Evolutionary conservation across 2,113 vertebrate genomes (phyloP), one percentile per base, ranked within the genome.

Genomic region (Patagioenas fasciata): DNA sequence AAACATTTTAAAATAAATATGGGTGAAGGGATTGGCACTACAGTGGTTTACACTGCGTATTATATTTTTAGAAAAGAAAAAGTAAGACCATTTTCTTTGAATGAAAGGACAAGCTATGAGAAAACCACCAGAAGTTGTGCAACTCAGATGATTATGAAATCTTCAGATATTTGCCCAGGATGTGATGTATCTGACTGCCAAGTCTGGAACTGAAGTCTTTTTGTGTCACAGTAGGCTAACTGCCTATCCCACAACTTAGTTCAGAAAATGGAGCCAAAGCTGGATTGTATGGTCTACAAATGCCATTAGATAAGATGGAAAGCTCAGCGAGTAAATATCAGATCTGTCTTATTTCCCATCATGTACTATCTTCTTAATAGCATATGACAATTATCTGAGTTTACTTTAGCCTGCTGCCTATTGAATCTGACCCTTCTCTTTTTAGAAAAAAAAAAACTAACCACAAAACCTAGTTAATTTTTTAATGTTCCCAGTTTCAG

Each of bases 111-210:
- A 72, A 85, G 5, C 48, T 79, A 53, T 87, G 84, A 85, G 66
- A 95, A 95, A 92, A 66, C 61, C 66, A 50, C 53, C 31, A 81
- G 42, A 91, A 91, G 31, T 66, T 95, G 69, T 93, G 94, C 80
- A 97, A 94, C 75, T 82, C 58, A 65, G 15, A 84, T 73, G 53
- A 82, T 95, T 96, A 89, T 87, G 91, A 96, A 96, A 96, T 92
- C 89, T 87, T 84, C 44, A 25, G 38, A 81, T 95, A 92, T 89
- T 92, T 96, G 57, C 36, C 32, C 17, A 70, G 38, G 47, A 94
- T 86, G n/a, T 88, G 19, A 82, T 67, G 13, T 26, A 53, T 88
- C 50, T 88, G 77, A 32, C 70, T 93, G 85, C 88, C 93, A 93
- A 93, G 67, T 74, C 82, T 94, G 88, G 19, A 96, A 58, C 25